Base-by-base conservation (phyloP, 2,113 vertebrate genomes). In the Hydrolagus affinis region DNA sequence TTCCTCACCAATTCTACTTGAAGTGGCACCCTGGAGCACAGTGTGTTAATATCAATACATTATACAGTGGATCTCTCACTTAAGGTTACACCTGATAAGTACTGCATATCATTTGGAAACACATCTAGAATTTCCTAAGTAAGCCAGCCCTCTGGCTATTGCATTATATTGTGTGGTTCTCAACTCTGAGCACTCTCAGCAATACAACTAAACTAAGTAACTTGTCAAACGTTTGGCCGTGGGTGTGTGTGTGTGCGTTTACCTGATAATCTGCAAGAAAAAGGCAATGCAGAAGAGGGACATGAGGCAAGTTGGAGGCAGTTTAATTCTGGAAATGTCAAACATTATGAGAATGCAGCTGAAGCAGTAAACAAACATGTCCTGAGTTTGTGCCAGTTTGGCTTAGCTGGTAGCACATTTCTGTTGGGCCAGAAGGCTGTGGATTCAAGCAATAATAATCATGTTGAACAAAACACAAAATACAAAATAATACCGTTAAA, bases 1-100 rank as follows among this genome's bases (percentile, higher is more conserved):
- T 83, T 59, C 64, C 77, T 83, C 59, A 64, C 60, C 15, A 83
- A 64, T 83, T 83, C 60, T 23, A 62, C 14, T 66, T 83, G 60
- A 83, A 66, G 14, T 30, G 9, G 25, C 21, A 83, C 66, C 77
- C 77, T 83, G 25, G 23, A 83, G 77, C 60, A 66, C 60, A 83
- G 30, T 83, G 66, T 83, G 60, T 57, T 23, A 83, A 12, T 83
- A 30, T 66, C 77, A 80, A 17, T 19, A 83, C 30, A 62, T 83
- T 62, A 15, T 19, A 21, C 25, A 66, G 25, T 83, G n/a, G 60
- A 44, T 8, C 66, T 44, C 44, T 83, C 77, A 83, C 77, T 66
- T 83, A 83, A 83, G 25, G 14, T 2, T 2, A 17, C 60, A 3
- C 23, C 77, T 30, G 9, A 4, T 30, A 30, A 64, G 60, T 30